Evolutionary conservation across 1,140 invertebrate species (phyloP).

Genomic region (Lethocerus indicus): DNA sequence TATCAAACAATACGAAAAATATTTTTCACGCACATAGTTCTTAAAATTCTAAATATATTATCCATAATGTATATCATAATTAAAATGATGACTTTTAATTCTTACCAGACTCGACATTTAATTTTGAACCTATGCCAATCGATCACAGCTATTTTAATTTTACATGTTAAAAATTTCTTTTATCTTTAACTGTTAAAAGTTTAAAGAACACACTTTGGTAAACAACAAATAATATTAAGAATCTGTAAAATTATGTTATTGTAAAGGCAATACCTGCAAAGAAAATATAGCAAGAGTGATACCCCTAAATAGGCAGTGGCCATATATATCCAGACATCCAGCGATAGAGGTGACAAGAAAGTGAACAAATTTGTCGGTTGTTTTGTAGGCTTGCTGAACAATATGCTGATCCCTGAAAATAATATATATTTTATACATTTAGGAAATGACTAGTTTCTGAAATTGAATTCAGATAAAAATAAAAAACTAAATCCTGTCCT

Average conservation of each 20-base stretch:
- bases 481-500: not conserved
- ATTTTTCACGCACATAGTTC: no score
- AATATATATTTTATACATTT: not conserved
- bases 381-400: constrained; percentile 52
- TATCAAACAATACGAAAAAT: no score
- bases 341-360: constrained; percentile 70
- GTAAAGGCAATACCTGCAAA: constrained; percentile 44
- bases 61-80: no score
- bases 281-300: constrained; percentile 61
- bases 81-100: no score
- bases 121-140: no score
- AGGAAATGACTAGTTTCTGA: not conserved
- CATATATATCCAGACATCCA: constrained; percentile 88
- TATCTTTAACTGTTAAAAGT: no score
- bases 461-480: not conserved
- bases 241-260: not conserved
- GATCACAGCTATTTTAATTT: no score
- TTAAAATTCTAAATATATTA: no score
- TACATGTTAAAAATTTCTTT: no score
- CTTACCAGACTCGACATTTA: no score
- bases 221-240: no score
- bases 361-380: constrained; percentile 61
- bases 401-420: constrained; percentile 51
- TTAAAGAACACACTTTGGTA: no score
- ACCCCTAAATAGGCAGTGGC: constrained; percentile 72